A percentile compares a stretch with the other conserved stretches of the same genome.
Conservation (phyloP, 2,113 vertebrate species). For the Camelus dromedarius region DNA sequence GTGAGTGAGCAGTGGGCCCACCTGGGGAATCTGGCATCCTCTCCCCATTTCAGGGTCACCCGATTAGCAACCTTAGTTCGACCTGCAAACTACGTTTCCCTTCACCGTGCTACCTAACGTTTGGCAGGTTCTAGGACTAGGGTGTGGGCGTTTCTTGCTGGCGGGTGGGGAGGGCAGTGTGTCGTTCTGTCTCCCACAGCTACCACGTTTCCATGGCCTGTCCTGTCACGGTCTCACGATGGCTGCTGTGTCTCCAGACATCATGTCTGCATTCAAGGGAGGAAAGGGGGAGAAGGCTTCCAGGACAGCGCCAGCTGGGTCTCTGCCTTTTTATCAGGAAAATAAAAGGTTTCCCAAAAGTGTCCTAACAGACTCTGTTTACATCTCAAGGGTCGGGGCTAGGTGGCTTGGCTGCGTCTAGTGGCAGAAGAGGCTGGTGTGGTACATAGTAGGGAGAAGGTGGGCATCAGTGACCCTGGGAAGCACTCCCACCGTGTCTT, state of each 20-base stretch:
- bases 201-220: neutral
- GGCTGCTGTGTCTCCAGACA: neutral
- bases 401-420: neutral
- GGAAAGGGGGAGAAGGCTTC: neutral
- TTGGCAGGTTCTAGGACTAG: neutral
- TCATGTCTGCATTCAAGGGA: neutral
- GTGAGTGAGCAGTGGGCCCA: neutral
- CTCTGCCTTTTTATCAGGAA: neutral
- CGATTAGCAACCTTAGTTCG: neutral
- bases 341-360: neutral
- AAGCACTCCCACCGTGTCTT: rapidly evolving
- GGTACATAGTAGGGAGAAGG: neutral
- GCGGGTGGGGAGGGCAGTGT: too few relatives aligned
- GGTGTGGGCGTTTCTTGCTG: neutral
- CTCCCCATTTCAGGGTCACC: neutral
- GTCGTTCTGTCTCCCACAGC: neutral
- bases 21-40: neutral
- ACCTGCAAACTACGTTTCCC: neutral
- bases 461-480: neutral
- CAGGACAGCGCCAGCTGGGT: rapidly evolving
- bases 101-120: neutral
- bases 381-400: neutral
- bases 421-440: neutral
- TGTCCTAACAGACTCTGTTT: neutral
- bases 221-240: neutral